Evolutionary conservation across 2,888 invertebrate species (phyloP).

Genomic region (Orthonevra nobilis): DNA sequence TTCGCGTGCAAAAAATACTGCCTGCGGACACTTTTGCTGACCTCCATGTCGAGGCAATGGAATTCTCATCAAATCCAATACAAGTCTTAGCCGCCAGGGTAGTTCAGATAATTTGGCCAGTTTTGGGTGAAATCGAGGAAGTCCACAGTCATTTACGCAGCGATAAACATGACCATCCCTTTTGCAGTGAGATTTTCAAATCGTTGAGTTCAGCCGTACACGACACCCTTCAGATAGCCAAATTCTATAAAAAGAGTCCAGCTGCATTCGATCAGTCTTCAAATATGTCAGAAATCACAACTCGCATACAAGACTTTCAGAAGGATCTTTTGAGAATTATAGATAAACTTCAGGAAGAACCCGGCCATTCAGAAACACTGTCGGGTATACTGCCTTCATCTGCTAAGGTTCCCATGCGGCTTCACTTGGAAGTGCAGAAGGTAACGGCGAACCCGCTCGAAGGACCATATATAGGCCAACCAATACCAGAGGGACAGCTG

Average conservation of each 20-base stretch:
- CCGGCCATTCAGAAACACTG: neutral
- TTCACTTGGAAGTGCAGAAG: constrained; percentile 3
- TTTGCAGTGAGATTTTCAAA: constrained; percentile 65
- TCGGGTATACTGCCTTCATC: constrained; percentile 29
- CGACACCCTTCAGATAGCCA: constrained; percentile 73
- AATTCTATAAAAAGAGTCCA: constrained; percentile 43
- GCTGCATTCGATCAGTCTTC: too few relatives aligned
- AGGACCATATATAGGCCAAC: constrained; percentile 64
- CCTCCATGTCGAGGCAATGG: constrained; percentile 70
- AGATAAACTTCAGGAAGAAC: constrained; percentile 26
- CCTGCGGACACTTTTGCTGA: constrained; percentile 56
- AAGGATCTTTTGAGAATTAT: constrained; percentile 35
- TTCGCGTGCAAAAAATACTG: constrained; percentile 72
- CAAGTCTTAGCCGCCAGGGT: constrained; percentile 75
- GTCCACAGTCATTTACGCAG: constrained; percentile 67
- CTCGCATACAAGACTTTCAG: constrained; percentile 73
- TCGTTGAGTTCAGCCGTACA: constrained; percentile 71
- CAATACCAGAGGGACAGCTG: constrained; percentile 69
- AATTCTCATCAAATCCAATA: constrained; percentile 73
- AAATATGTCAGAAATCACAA: constrained; percentile 72
- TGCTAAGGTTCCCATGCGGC: constrained; percentile 14
- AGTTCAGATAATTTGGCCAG: constrained; percentile 75
- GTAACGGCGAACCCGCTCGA: constrained; percentile 33
- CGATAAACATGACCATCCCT: constrained; percentile 67
- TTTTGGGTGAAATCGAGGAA: constrained; percentile 73